Evolutionary conservation across 2,888 invertebrate genomes (phyloP).

Genomic region (Nephrotoma flavescens): DNA sequence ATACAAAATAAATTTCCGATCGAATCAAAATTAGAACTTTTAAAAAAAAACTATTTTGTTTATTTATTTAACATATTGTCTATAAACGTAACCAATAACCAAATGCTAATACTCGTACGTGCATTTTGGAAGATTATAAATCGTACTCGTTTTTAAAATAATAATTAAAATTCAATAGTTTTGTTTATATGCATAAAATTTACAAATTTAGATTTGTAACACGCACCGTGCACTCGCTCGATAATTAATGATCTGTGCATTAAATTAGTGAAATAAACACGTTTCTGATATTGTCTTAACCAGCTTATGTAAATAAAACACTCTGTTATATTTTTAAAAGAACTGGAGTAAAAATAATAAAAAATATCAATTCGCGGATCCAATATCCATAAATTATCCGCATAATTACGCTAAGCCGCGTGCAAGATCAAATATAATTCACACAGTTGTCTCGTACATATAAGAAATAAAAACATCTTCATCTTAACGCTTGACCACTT

Average conservation of each 20-base stretch:
- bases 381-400: not conserved
- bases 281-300: not conserved
- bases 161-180: not conserved
- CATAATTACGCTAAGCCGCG: not conserved
- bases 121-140: not conserved
- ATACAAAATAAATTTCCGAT: not conserved
- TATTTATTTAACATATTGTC: not conserved
- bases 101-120: not conserved
- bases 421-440: not conserved
- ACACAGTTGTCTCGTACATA: not conserved
- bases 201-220: not conserved
- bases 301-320: not conserved
- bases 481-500: not conserved
- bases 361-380: no score
- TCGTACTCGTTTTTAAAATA: not conserved
- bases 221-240: not conserved
- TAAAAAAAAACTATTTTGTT: not conserved
- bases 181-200: not conserved
- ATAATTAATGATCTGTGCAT: not conserved
- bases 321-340: not conserved
- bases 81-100: not conserved
- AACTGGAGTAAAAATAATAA: no score
- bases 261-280: not conserved
- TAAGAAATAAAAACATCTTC: not conserved
- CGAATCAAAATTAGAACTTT: not conserved